Conservation (phyloP, 2,888 invertebrate species). For the Drosophila austrosaltans region DNA sequence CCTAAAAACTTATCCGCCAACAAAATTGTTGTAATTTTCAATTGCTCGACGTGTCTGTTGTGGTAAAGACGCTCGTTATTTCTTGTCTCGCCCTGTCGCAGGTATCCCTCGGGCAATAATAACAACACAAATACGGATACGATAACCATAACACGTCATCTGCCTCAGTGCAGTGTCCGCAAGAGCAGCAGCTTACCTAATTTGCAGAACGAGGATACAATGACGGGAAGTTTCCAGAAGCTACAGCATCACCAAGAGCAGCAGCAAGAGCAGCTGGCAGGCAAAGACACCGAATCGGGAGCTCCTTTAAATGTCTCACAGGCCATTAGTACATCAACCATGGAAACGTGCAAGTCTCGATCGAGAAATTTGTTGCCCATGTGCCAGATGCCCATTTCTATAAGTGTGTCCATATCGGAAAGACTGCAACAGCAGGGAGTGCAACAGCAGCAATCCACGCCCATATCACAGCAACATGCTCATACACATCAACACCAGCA, state of each 20-base stretch:
- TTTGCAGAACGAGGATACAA: slow-evolving; percentile 82
- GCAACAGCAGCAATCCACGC: slow-evolving; percentile 49
- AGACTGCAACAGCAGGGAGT: slow-evolving; percentile 62
- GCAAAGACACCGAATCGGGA: slow-evolving; percentile 29
- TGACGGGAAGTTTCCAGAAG: slow-evolving; percentile 51
- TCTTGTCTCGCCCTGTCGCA: slow-evolving; percentile 79
- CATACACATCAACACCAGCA: slow-evolving; percentile 38
- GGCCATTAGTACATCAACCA: slow-evolving; percentile 89
- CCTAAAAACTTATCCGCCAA: slow-evolving; percentile 50
- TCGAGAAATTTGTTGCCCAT: slow-evolving; percentile 83
- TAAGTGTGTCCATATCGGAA: slow-evolving; percentile 76
- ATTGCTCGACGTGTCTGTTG: slow-evolving; percentile 62
- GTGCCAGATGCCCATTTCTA: slow-evolving; percentile 84
- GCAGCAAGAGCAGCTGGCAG: slow-evolving; percentile 60
- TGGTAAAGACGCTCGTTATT: slow-evolving; percentile 76
- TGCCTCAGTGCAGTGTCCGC: slow-evolving; percentile 85
- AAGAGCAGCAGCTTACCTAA: slow-evolving; percentile 93
- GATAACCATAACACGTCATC: slow-evolving; percentile 85
- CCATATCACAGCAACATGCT: slow-evolving; percentile 32
- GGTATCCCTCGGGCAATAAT: slow-evolving; percentile 91
- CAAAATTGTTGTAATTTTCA: slow-evolving; percentile 50
- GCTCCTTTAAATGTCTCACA: slow-evolving; percentile 83
- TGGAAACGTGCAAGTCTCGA: slow-evolving; percentile 83
- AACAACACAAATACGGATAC: slow-evolving; percentile 83
- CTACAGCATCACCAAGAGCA: slow-evolving; percentile 51